phyloP scores from a whole-genome alignment of 2,113 vertebrate species.

The Sapayoa aenigma region DNA sequence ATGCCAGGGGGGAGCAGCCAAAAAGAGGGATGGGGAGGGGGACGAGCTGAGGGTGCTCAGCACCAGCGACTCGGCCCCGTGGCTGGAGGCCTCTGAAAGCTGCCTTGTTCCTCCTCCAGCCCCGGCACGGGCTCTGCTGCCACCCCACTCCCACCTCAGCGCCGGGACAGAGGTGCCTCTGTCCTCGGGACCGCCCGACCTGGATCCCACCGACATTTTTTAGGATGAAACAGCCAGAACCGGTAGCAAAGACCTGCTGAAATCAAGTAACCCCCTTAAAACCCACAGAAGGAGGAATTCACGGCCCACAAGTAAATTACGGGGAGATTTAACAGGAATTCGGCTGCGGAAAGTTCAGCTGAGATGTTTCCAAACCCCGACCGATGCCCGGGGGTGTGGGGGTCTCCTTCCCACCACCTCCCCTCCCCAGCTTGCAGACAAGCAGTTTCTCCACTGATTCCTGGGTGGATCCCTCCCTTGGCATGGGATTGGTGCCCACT shows the following conservation, averaged over 20 bases:
- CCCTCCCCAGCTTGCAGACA: too few relatives aligned
- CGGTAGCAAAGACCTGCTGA: background rate
- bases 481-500: background rate
- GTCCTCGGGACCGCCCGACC: background rate
- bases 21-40: background rate
- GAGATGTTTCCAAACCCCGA: background rate
- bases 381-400: rapidly evolving
- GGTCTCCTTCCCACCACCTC: background rate
- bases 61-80: background rate
- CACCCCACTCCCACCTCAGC: background rate
- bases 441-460: background rate
- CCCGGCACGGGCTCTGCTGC: background rate
- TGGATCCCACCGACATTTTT: background rate
- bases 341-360: background rate
- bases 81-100: background rate
- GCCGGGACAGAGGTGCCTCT: conserved; percentile 25
- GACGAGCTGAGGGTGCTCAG: background rate
- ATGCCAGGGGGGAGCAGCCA: background rate
- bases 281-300: background rate
- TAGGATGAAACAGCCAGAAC: background rate
- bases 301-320: background rate
- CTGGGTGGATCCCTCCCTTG: background rate
- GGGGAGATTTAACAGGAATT: background rate
- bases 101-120: background rate
- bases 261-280: background rate